phyloP scores from a whole-genome alignment of 2,113 vertebrate genomes.

The Origma solitaria region DNA sequence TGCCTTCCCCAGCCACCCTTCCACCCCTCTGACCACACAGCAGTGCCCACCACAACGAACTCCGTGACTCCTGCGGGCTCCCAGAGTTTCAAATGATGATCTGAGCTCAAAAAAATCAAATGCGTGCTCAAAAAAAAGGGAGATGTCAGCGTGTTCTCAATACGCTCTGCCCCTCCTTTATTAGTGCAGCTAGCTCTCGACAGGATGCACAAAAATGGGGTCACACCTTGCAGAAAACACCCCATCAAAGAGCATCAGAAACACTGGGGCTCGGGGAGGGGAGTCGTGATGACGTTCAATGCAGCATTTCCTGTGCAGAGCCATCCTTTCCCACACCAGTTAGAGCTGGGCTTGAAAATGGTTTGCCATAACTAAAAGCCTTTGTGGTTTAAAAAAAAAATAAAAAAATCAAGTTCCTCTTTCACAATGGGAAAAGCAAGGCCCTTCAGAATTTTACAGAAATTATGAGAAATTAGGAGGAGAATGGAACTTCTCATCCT shows the following conservation, averaged over 20 bases:
- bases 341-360: not conserved
- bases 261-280: accelerated
- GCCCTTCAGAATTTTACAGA: not conserved
- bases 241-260: not conserved
- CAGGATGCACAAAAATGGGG: not conserved
- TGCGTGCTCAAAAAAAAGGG: accelerated
- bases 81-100: accelerated
- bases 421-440: not conserved
- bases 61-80: not conserved
- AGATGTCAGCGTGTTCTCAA: not conserved
- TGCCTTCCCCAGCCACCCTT: not conserved
- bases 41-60: not conserved
- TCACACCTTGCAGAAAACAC: not conserved
- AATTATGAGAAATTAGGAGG: not conserved
- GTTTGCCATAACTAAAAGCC: not conserved
- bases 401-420: not conserved
- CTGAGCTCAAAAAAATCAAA: not conserved
- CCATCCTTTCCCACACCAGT: not conserved
- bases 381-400: not conserved
- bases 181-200: not conserved
- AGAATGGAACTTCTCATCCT: not conserved
- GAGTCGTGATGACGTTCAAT: not conserved
- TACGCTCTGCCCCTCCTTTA: not conserved
- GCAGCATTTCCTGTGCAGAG: not conserved
- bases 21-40: not conserved